Conservation (phyloP, 2,113 vertebrate species). For the Dicentrarchus labrax region DNA sequence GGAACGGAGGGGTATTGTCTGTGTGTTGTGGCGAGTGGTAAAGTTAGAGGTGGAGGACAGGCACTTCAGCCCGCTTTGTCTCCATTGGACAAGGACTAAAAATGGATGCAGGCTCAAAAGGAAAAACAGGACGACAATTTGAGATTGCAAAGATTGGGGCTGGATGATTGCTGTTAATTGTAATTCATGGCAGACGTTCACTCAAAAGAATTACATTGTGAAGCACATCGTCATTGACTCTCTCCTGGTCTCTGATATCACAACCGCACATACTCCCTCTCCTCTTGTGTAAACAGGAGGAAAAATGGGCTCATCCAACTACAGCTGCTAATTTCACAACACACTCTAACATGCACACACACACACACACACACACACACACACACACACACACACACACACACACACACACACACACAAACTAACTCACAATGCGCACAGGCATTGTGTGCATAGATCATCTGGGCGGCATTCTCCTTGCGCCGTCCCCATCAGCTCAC, state of each 20-base stretch:
- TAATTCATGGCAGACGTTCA: constrained; percentile 37
- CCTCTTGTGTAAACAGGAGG: constrained; percentile 64
- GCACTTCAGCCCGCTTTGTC: constrained; percentile 60
- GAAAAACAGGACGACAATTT: constrained; percentile 34
- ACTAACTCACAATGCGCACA: constrained; percentile 1
- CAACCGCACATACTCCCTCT: constrained; percentile 39
- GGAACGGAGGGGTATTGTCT: constrained; percentile 90
- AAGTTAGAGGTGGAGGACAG: constrained; percentile 83
- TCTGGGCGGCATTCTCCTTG: constrained; percentile 73
- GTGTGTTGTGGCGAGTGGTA: constrained; percentile 80
- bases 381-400: too few relatives aligned
- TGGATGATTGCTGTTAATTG: constrained; percentile 26
- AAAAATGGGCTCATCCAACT: constrained; percentile 59
- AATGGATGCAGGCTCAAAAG: constrained; percentile 36
- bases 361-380: too few relatives aligned
- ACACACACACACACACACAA: too few relatives aligned
- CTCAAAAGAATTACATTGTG: constrained; percentile 34
- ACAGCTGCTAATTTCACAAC: constrained; percentile 69
- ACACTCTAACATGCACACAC: constrained; percentile 19
- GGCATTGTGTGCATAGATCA: constrained; percentile 58
- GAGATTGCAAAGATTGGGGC: neutral
- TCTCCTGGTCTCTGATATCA: constrained; percentile 40
- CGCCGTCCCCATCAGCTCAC: constrained; percentile 72
- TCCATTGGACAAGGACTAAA: constrained; percentile 65
- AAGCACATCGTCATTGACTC: constrained; percentile 21